Percentiles rank a stretch among this genome's conserved stretches.
These are phyloP conservation scores for Parnassius orleans DNA, from an alignment of 2,888 invertebrate species.

Conservation along the genomic window DNA sequence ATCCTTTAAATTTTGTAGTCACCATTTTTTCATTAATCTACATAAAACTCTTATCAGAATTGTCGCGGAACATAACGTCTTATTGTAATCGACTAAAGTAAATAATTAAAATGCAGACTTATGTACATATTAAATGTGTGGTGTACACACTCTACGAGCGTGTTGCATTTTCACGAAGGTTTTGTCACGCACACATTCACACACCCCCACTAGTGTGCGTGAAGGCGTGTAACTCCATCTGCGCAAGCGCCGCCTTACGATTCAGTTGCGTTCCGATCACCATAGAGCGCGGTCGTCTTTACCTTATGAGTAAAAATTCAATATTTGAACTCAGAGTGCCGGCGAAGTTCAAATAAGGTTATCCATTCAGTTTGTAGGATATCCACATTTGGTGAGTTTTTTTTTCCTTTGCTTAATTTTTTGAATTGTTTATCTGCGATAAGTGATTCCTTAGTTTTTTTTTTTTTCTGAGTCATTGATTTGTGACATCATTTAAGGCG, in stretches of 20 bases:
- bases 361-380: constrained; percentile 67
- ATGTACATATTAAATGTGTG: constrained; percentile 11
- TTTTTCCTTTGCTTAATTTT: constrained; percentile 40
- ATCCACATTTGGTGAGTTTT: constrained; percentile 49
- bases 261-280: constrained; percentile 56
- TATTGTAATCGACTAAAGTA: constrained; percentile 23
- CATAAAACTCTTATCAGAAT: too few relatives aligned
- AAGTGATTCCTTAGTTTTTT: constrained; percentile 44
- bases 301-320: constrained; percentile 32
- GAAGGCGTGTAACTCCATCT: constrained; percentile 56
- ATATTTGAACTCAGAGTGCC: constrained; percentile 47
- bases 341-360: constrained; percentile 66
- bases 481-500: constrained; percentile 36
- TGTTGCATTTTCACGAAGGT: constrained; percentile 68
- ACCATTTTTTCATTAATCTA: too few relatives aligned
- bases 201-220: constrained; percentile 46
- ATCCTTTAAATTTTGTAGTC: too few relatives aligned
- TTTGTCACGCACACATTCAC: constrained; percentile 43
- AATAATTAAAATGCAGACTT: constrained; percentile 34
- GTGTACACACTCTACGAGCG: constrained; percentile 50
- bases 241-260: constrained; percentile 66
- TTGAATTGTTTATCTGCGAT: constrained; percentile 53
- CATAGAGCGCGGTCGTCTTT: constrained; percentile 49
- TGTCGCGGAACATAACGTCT: constrained; percentile 6
- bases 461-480: constrained; percentile 35